Conservation (phyloP, 2,113 vertebrate species). For the Phasianus colchicus region DNA sequence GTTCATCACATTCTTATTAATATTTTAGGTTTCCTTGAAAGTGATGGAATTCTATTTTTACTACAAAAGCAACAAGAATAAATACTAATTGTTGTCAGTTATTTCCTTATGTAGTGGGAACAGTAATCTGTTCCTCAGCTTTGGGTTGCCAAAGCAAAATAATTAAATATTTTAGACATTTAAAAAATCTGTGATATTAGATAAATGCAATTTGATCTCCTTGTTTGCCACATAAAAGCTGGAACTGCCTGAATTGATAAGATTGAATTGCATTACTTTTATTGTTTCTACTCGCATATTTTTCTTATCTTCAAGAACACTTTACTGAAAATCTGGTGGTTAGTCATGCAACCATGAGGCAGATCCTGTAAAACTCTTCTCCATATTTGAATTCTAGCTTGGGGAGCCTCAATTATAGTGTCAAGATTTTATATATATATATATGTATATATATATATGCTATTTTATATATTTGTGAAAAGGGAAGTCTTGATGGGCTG, state of each 20-base stretch:
- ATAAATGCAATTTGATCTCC: slow-evolving; percentile 72
- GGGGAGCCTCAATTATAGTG: not conserved
- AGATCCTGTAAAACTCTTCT: not conserved
- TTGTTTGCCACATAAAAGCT: slow-evolving; percentile 71
- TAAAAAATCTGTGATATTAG: slow-evolving; percentile 72
- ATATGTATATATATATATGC: not conserved
- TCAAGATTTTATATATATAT: not conserved
- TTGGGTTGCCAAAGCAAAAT: slow-evolving; percentile 71
- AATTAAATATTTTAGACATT: slow-evolving; percentile 72
- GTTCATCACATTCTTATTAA: slow-evolving; percentile 75
- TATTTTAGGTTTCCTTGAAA: slow-evolving; percentile 75
- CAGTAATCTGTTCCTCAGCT: slow-evolving; percentile 69
- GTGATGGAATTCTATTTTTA: slow-evolving; percentile 78
- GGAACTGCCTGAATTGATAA: slow-evolving; percentile 70
- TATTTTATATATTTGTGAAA: not conserved
- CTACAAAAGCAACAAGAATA: slow-evolving; percentile 75
- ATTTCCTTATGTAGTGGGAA: slow-evolving; percentile 72
- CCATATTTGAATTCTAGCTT: not conserved
- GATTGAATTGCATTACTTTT: slow-evolving; percentile 69
- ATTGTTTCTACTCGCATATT: slow-evolving; percentile 55
- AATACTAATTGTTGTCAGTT: slow-evolving; percentile 74
- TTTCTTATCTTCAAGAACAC: slow-evolving; percentile 63
- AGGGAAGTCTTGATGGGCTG: not conserved
- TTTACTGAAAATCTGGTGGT: slow-evolving; percentile 1
- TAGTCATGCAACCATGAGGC: not conserved